Evolutionary conservation across 1,140 invertebrate species (phyloP).

Genomic region (Drosophila melanica): DNA sequence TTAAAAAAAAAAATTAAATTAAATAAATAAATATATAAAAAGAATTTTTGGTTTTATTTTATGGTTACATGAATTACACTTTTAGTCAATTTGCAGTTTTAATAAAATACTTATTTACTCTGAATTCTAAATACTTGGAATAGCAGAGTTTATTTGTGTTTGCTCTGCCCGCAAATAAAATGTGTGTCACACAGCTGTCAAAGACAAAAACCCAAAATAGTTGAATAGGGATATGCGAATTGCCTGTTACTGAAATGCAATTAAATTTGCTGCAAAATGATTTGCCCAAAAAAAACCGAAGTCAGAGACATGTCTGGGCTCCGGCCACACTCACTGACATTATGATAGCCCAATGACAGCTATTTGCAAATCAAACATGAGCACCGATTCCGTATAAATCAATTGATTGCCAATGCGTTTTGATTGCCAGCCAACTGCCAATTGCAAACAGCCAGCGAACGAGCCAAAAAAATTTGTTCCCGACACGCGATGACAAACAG

Average conservation of each 20-base stretch:
- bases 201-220: conserved; percentile 3
- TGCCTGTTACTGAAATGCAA: conserved; percentile 6
- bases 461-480: conserved; percentile 50
- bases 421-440: conserved; percentile 63
- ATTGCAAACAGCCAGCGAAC: not conserved
- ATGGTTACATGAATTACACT: too few species aligned
- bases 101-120: not conserved
- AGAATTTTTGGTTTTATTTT: too few species aligned
- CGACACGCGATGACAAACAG: conserved; percentile 55
- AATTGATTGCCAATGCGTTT: conserved; percentile 80
- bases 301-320: conserved; percentile 38
- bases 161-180: not conserved
- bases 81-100: too few species aligned
- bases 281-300: conserved; percentile 1
- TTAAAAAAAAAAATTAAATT: too few species aligned
- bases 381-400: conserved; percentile 64
- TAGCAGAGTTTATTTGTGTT: too few species aligned
- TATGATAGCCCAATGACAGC: conserved; percentile 72
- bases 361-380: conserved; percentile 72
- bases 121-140: too few species aligned
- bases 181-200: conserved; percentile 2
- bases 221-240: conserved; percentile 1
- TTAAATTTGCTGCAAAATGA: conserved; percentile 18
- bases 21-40: too few species aligned
- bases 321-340: conserved; percentile 46